Conservation (phyloP, 2,113 vertebrate species). For the Sphaerodactylus townsendi region DNA sequence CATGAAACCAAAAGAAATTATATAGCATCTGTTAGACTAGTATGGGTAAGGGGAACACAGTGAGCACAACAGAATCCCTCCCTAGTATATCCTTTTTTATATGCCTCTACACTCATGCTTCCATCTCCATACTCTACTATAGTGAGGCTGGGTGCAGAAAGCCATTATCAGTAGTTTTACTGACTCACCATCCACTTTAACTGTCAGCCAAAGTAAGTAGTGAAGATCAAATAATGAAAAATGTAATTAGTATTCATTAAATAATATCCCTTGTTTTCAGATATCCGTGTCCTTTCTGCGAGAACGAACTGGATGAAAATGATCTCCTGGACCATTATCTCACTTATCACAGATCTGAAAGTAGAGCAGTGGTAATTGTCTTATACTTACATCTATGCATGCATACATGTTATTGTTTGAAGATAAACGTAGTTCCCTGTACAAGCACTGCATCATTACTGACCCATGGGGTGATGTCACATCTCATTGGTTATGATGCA, state of each 20-base stretch:
- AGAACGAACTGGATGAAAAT: slow-evolving; percentile 54
- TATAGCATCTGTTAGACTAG: not conserved
- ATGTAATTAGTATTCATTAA: not conserved
- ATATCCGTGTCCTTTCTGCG: slow-evolving; percentile 66
- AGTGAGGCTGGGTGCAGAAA: not conserved
- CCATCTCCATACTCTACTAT: too few species aligned
- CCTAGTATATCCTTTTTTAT: not conserved
- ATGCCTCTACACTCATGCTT: not conserved
- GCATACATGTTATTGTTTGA: slow-evolving; percentile 7
- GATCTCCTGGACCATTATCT: slow-evolving; percentile 59
- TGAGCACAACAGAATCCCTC: not conserved
- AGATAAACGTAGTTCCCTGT: too few species aligned
- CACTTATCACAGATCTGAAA: slow-evolving; percentile 63
- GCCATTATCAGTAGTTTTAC: not conserved
- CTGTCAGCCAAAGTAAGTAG: not conserved
- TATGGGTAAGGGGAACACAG: not conserved
- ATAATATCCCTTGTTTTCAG: slow-evolving; percentile 32
- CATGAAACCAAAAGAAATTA: not conserved
- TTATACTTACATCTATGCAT: not conserved
- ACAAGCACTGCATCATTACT: too few species aligned
- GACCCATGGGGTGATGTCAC: too few species aligned
- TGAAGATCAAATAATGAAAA: not conserved
- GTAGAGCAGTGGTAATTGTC: slow-evolving; percentile 52
- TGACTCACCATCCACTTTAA: not conserved
- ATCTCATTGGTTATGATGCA: too few species aligned